These are phyloP conservation scores for Halocynthia aurantium DNA, from an alignment of 23 tunicate species.

Conservation along the genomic window DNA sequence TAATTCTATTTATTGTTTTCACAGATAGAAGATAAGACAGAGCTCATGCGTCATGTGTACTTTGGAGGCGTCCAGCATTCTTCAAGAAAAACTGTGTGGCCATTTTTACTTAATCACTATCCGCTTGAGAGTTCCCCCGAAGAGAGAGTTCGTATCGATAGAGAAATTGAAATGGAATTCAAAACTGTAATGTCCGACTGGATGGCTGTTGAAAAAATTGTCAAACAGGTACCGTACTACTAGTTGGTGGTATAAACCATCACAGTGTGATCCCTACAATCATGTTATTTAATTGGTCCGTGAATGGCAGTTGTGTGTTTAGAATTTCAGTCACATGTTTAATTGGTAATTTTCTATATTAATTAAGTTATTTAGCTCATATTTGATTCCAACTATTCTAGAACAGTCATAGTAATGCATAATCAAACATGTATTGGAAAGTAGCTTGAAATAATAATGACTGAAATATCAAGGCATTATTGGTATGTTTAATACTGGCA, in stretches of 20 bases:
- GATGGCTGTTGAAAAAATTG: conserved; percentile 29
- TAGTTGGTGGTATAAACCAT: no score
- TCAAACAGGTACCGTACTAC: conserved; percentile 28
- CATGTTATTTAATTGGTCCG: no score
- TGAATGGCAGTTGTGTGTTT: no score
- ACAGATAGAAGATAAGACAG: neutral
- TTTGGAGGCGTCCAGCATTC: conserved; percentile 54
- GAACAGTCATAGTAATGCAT: neutral
- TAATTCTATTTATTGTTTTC: no score
- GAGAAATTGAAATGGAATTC: conserved; percentile 3
- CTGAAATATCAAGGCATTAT: neutral
- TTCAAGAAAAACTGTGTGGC: conserved; percentile 65
- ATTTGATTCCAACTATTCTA: no score
- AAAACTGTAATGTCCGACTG: conserved; percentile 28
- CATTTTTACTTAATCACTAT: conserved; percentile 60
- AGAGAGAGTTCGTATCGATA: conserved; percentile 30
- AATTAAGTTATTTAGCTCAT: no score
- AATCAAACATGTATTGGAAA: neutral
- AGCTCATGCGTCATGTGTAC: conserved; percentile 56
- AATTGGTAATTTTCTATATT: no score
- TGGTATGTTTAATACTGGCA: neutral
- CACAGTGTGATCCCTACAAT: no score
- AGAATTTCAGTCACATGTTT: no score
- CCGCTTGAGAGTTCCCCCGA: conserved; percentile 32
- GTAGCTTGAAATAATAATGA: neutral